phyloP scores from a whole-genome alignment of 1,140 invertebrate species.

The Fopius arisanus region DNA sequence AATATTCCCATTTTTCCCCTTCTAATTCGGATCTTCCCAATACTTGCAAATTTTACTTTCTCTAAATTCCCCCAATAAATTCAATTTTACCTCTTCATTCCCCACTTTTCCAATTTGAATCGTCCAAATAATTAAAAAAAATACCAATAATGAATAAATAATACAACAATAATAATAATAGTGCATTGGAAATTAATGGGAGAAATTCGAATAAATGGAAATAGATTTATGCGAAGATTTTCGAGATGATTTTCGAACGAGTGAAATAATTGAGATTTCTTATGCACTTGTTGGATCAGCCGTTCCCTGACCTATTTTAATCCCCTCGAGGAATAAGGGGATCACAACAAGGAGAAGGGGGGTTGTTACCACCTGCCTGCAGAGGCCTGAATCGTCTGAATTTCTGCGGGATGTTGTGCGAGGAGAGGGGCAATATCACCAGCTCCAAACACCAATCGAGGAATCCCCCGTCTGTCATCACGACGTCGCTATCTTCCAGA shows the following conservation, averaged over 20 bases:
- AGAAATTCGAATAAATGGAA: no score
- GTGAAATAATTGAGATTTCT: background rate
- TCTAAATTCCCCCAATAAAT: no score
- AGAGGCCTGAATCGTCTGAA: background rate
- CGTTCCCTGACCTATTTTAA: slow-evolving; percentile 10
- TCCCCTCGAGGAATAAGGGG: background rate
- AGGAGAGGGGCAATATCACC: background rate
- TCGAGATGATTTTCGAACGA: no score
- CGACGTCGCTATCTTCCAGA: background rate
- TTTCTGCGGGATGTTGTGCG: background rate
- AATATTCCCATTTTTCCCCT: background rate
- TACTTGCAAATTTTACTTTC: no score
- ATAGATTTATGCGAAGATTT: no score
- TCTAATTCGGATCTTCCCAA: background rate
- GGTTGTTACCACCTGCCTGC: background rate
- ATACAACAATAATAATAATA: no score
- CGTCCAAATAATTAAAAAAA: no score
- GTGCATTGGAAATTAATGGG: no score
- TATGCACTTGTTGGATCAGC: background rate
- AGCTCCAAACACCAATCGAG: background rate
- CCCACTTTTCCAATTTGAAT: no score
- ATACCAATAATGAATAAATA: no score
- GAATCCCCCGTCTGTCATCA: background rate
- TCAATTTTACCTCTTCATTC: no score
- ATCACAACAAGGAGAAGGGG: background rate